Evolutionary conservation across 2,113 vertebrate species (phyloP).

Genomic region (Pyrgilauda ruficollis): DNA sequence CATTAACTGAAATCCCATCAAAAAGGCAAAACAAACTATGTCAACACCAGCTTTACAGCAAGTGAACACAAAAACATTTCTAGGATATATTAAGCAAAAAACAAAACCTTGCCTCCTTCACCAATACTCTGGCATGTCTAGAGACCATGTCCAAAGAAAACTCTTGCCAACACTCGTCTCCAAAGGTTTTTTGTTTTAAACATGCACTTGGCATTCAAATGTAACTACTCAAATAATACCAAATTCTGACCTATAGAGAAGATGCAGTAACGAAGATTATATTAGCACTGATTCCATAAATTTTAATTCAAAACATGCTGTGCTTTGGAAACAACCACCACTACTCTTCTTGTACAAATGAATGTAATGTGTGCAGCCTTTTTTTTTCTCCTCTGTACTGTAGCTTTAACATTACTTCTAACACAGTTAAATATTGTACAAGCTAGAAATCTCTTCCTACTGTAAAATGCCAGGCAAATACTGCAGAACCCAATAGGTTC

Average conservation of each 20-base stretch:
- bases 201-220: background rate
- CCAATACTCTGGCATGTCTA: background rate
- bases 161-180: background rate
- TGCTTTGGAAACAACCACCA: background rate
- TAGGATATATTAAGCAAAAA: background rate
- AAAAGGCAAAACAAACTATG: background rate
- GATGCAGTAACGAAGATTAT: background rate
- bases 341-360: background rate
- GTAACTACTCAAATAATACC: background rate
- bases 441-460: background rate
- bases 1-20: background rate
- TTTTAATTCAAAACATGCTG: background rate
- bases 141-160: background rate
- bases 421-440: rapidly evolving
- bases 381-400: rapidly evolving
- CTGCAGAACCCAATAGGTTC: background rate
- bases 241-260: background rate
- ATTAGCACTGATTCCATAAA: background rate
- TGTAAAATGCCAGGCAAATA: background rate
- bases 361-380: background rate
- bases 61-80: background rate
- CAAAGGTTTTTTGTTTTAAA: background rate
- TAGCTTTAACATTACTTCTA: background rate
- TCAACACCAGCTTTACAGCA: background rate
- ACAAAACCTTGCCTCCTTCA: background rate